A percentile compares a stretch with the other conserved stretches of the same genome.
Evolutionary conservation across 2,113 vertebrate species (phyloP).

Genomic region (Physeter macrocephalus): DNA sequence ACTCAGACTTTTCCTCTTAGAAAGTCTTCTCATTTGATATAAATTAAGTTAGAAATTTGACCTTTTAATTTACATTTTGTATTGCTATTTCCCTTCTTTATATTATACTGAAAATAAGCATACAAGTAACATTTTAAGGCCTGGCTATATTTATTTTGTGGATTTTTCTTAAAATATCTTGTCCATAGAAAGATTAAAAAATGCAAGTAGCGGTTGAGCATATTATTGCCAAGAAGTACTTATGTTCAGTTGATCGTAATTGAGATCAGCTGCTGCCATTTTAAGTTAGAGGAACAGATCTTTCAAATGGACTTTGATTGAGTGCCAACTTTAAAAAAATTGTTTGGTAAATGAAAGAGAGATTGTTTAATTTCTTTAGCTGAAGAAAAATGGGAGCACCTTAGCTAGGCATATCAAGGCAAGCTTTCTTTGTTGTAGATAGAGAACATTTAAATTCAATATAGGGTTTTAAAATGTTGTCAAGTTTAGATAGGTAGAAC

Average conservation of each 20-base stretch:
- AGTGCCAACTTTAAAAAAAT: neutral
- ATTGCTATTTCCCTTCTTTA: neutral
- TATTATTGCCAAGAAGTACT: neutral
- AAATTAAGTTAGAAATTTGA: slow-evolving; percentile 20
- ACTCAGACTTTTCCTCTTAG: neutral
- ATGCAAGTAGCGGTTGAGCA: neutral
- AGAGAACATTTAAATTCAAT: neutral
- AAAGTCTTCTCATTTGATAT: slow-evolving; percentile 22
- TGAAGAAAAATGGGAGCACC: neutral
- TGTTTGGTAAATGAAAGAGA: neutral
- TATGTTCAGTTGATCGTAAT: neutral
- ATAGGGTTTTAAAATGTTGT: neutral
- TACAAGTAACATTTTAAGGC: slow-evolving; percentile 8
- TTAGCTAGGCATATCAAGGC: neutral
- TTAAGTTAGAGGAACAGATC: slow-evolving; percentile 3
- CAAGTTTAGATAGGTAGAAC: neutral
- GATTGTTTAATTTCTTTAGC: slow-evolving; percentile 8
- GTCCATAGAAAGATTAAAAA: neutral
- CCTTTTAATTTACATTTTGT: slow-evolving; percentile 21
- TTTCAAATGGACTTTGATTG: neutral
- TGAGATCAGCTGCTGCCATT: neutral
- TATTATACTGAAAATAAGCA: neutral
- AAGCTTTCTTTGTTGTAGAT: neutral
- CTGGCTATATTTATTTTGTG: neutral
- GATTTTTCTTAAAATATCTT: neutral